Base-by-base conservation (phyloP, 2,888 invertebrate species). In the Rhodophaea formosa region DNA sequence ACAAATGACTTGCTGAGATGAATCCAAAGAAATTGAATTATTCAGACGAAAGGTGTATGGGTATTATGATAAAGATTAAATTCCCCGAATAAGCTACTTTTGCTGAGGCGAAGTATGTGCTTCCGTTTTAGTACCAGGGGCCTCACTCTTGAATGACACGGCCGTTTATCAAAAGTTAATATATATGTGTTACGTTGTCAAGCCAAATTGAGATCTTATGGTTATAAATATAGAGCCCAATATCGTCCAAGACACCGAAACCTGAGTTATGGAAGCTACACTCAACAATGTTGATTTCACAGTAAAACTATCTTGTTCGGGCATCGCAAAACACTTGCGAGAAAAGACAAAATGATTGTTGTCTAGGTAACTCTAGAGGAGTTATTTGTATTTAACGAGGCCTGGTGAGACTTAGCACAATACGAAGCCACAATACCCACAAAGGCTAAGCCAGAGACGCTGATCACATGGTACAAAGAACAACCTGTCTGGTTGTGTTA, bases 401-500 rank as follows among this genome's bases (percentile, higher is more conserved):
- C 47, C 17, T 55, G 55, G 32, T 56, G 47, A 57, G 49, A 62
- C 54, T 17, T 54, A 62, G 62, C 61, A 59, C 60, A 64, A 62
- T 57, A 57, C 52, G 10, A 15, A 60, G 56, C 63, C 57, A 58
- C 57, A 59, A 57, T 23, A 53, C 15, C 12, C 23, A 30, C 52
- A 51, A 58, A 57, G 64, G 62, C 62, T 59, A 46, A 59, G 60
- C 62, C 61, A 66, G 62, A 62, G 64, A 63, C 62, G 62, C 64
- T 62, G 62, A 60, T 63, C 62, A 62, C 58, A 64, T 57, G 64
- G 66, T 66, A 66, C 66, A 66, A 66, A 66, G 53, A 53, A 44
- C 51, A 52, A 57, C 52, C 52, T 17, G 30, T 14, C 17, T 14
- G 53, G 39, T 53, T 43, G 53, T 53, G 58, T 54, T 56, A 58